Evolutionary conservation across 2,113 vertebrate species (phyloP).

Genomic region (Toxotes jaculatrix): DNA sequence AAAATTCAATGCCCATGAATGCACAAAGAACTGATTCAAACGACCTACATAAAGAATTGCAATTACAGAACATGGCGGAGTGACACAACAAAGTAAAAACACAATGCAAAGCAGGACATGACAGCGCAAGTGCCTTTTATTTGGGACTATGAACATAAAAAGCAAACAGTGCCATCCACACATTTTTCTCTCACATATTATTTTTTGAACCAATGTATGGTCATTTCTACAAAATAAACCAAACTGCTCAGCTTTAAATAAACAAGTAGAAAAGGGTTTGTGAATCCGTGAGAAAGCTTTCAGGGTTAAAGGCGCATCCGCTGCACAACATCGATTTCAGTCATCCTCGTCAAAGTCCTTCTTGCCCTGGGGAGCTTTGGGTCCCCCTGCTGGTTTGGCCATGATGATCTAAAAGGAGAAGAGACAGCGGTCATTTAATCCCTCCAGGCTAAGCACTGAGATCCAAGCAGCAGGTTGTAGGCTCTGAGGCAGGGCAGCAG

Average conservation of each 20-base stretch:
- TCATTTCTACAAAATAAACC: conserved; percentile 70
- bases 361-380: conserved; percentile 93
- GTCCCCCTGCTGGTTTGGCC: conserved; percentile 97
- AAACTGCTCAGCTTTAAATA: conserved; percentile 77
- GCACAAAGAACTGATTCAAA: not conserved
- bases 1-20: not conserved
- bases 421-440: not conserved
- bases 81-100: not conserved
- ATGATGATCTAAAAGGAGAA: conserved; percentile 91
- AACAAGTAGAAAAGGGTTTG: conserved; percentile 75
- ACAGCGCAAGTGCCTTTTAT: conserved; percentile 84
- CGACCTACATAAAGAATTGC: not conserved
- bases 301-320: conserved; percentile 19
- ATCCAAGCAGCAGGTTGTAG: conserved; percentile 5
- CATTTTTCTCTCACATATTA: conserved; percentile 44
- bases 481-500: conserved; percentile 15
- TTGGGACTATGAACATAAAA: conserved; percentile 76
- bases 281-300: conserved; percentile 40
- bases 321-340: conserved; percentile 72
- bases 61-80: not conserved
- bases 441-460: not conserved
- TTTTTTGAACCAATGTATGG: conserved; percentile 42
- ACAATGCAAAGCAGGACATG: conserved; percentile 18
- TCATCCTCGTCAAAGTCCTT: conserved; percentile 98
- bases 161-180: conserved; percentile 67